These are phyloP conservation scores for Carettochelys insculpta DNA, from an alignment of 2,113 vertebrate species.

Conservation along the genomic window DNA sequence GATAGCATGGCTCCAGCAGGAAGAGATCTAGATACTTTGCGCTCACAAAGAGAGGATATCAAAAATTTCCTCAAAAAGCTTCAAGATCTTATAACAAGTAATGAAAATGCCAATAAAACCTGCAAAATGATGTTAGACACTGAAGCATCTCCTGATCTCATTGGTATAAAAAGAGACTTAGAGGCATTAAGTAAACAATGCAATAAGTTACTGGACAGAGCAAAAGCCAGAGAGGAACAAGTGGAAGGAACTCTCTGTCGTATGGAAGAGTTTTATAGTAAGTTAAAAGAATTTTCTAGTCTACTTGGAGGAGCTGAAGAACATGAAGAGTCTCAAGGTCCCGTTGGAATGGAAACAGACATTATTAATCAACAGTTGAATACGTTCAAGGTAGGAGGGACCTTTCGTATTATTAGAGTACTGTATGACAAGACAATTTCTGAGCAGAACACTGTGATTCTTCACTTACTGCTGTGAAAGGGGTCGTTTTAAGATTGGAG, in stretches of 20 bases:
- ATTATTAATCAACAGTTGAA: slow-evolving; percentile 93
- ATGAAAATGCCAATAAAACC: slow-evolving; percentile 85
- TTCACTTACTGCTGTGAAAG: neutral
- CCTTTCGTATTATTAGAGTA: neutral
- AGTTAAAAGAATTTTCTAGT: slow-evolving; percentile 79
- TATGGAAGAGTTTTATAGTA: slow-evolving; percentile 85
- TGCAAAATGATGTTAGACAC: slow-evolving; percentile 91
- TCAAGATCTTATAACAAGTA: slow-evolving; percentile 85
- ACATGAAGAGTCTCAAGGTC: slow-evolving; percentile 90
- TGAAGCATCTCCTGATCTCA: slow-evolving; percentile 89
- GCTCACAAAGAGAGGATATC: slow-evolving; percentile 84
- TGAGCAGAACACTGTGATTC: neutral
- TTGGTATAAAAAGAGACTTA: slow-evolving; percentile 92
- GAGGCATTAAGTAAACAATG: slow-evolving; percentile 95
- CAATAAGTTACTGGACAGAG: slow-evolving; percentile 91
- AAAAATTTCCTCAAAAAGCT: slow-evolving; percentile 86
- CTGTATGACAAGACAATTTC: neutral
- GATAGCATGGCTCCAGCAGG: slow-evolving; percentile 92
- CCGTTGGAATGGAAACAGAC: slow-evolving; percentile 94
- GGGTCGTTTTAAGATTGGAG: neutral
- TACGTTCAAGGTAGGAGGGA: slow-evolving; percentile 89
- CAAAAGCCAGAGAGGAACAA: slow-evolving; percentile 84
- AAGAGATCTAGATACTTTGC: slow-evolving; percentile 80
- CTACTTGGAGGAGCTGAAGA: slow-evolving; percentile 82
- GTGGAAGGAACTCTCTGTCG: slow-evolving; percentile 81